Base-by-base conservation (phyloP, 2,888 invertebrate species). In the Drosophila acutilabella region DNA sequence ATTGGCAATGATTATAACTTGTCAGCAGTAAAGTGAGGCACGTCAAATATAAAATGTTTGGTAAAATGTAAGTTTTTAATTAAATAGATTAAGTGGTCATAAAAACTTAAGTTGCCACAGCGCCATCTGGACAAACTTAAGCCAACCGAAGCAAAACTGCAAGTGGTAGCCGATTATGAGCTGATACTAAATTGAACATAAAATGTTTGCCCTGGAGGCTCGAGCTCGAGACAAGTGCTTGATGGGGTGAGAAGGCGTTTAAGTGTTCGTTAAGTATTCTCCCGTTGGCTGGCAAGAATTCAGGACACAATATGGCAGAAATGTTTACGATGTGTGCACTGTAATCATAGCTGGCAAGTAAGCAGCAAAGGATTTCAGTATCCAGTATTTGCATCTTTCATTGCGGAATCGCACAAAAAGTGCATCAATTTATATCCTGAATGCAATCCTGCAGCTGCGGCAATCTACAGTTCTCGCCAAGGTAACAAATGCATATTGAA, bases 371-470 rank as follows among this genome's bases (percentile, higher is more conserved):
- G 38, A 62, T 30, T 44, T 47, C 42, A 62, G 50, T 33, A 47
- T 42, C 10, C 20, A 36, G 50, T 45, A 77, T 75, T 71, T 75
- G 64, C 76, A 75, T 71, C 60, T 64, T 71, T 62, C 44, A 70
- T 65, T 64, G 70, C 60, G 48, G 51, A 44, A 40, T 10, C 18
- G 47, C 48, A 62, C 44, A 54, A 64, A 66, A 86, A 70, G 71
- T 80, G 84, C 72, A 83, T 72, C 81, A 83, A 78, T 86, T 89
- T 67, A 78, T 73, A 87, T 89, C 78, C 87, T 71, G 81, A 84
- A 78, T 89, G 88, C 14, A 6, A 45, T 11, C 16, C 68, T 78
- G 64, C 56, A 60, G 76, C 67, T 67, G 51, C 74, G 66, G 67
- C 87, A 82, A 82, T 82, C 80, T 66, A 74, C 76, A 48, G 57